Evolutionary conservation across 23 tunicate genomes (phyloP).

Genomic region (Corella eumyota): DNA sequence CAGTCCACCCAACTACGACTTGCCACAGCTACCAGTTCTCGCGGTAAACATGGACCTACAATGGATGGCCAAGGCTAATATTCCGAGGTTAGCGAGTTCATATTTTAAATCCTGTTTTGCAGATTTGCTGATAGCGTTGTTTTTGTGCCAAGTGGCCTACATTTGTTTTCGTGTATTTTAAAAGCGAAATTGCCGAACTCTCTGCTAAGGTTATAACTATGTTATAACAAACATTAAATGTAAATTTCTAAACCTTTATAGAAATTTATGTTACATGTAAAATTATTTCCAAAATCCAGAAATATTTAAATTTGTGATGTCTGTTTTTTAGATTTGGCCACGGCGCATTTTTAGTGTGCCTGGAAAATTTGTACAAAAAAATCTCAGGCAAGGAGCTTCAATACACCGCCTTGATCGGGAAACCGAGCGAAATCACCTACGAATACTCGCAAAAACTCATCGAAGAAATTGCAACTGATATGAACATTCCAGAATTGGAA

Average conservation of each 20-base stretch:
- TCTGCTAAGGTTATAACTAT: too few species aligned
- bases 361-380: slow-evolving; percentile 84
- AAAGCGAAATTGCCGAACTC: too few species aligned
- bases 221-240: too few species aligned
- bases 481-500: slow-evolving; percentile 49
- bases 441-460: slow-evolving; percentile 88
- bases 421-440: slow-evolving; percentile 93
- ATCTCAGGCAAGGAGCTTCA: slow-evolving; percentile 59
- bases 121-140: too few species aligned
- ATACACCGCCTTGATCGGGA: slow-evolving; percentile 88
- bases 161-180: too few species aligned
- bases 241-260: too few species aligned
- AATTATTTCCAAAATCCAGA: too few species aligned
- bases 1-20: slow-evolving; percentile 17
- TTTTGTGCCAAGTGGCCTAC: too few species aligned
- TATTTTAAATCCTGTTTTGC: background rate
- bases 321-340: slow-evolving; percentile 69
- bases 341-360: slow-evolving; percentile 93
- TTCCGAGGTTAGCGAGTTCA: slow-evolving; percentile 67
- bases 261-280: too few species aligned
- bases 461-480: slow-evolving; percentile 67
- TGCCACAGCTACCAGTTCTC: slow-evolving; percentile 70
- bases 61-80: slow-evolving; percentile 98
- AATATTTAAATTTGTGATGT: too few species aligned
- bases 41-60: slow-evolving; percentile 93